Base-by-base conservation (phyloP, 2,797 vertebrate species). In the Sorex maritimensis region DNA sequence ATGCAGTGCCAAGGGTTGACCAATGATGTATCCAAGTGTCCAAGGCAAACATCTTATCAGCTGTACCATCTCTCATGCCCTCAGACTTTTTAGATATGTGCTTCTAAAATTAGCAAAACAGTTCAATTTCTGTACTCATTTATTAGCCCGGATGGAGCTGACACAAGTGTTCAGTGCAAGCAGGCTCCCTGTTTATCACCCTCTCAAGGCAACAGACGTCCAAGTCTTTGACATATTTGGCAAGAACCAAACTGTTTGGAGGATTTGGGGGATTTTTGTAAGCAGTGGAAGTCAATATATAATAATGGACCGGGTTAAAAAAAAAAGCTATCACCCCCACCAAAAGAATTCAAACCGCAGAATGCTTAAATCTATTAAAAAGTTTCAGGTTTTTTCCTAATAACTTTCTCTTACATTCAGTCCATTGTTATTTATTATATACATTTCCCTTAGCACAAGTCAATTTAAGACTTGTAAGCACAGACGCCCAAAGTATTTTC, bases 41-140 rank as follows among this genome's bases (percentile, higher is more conserved):
- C 58, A 61, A 19, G 58, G 58, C 58, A 21, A 55, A 23, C 15
- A 61, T 61, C 58, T 19, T 61, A 61, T 61, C 58, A 19, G 17
- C 21, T 61, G 58, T 21, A 61, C 58, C 21, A 61, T 23, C 58
- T 6, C 10, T 46, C 34, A 58, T 13, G 68, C 49, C 80, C 89
- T 90, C 74, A 34, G 34, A 46, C 41, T 89, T 93, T 89, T 93
- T 80, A 95, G 72, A 19, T 81, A 94, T 90, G 6, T 73, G 34
- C 28, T 80, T 91, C 30, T 68, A 86, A 92, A 87, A 11, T 63
- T 80, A 28, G 12, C 34, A 93, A 93, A 93, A 75, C 58, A 83
- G 79, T 23, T 69, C 21, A 24, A 19, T 73, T 87, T 92, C 75
- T 88, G 23, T 83, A 69, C 14, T 63, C 21, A 84, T 28, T 67